These are phyloP conservation scores for Timandra comae DNA, from an alignment of 2,888 invertebrate genomes.

Conservation along the genomic window DNA sequence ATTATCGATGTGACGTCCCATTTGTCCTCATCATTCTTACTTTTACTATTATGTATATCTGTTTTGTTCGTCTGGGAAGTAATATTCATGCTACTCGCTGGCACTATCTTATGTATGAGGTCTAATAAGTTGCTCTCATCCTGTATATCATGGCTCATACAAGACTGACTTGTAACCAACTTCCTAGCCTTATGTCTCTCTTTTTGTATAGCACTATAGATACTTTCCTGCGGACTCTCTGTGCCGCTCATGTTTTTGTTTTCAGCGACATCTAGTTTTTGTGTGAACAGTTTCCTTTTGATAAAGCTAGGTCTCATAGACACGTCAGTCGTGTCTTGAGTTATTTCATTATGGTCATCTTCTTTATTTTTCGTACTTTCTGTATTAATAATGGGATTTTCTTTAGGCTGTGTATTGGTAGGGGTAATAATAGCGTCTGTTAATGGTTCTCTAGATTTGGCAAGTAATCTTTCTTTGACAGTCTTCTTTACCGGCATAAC, in stretches of 20 bases:
- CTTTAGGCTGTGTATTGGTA: conserved; percentile 3
- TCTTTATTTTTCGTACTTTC: conserved; percentile 10
- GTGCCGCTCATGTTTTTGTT: conserved; percentile 35
- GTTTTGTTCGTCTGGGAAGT: conserved; percentile 39
- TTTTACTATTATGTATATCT: conserved; percentile 25
- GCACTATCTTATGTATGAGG: conserved; percentile 63
- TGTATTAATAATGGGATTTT: not conserved
- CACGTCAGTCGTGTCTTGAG: conserved; percentile 30
- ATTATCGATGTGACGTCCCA: conserved; percentile 53
- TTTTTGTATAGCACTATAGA: conserved; percentile 36
- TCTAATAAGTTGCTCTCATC: conserved; percentile 53
- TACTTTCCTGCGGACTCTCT: conserved; percentile 46
- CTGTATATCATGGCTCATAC: conserved; percentile 47
- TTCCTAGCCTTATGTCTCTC: conserved; percentile 59
- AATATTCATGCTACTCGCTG: conserved; percentile 48
- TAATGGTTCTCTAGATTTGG: conserved; percentile 33
- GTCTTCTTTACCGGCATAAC: conserved; percentile 38
- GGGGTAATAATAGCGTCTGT: conserved; percentile 16
- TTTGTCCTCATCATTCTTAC: conserved; percentile 30
- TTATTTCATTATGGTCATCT: conserved; percentile 9
- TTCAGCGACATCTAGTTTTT: conserved; percentile 55
- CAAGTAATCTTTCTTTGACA: conserved; percentile 30
- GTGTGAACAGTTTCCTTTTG: conserved; percentile 62
- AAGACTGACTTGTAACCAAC: conserved; percentile 50
- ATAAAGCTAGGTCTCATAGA: conserved; percentile 62